Percentiles rank a stretch among this genome's conserved stretches.
Conservation (phyloP, 2,113 vertebrate species). For the Pantherophis guttatus region DNA sequence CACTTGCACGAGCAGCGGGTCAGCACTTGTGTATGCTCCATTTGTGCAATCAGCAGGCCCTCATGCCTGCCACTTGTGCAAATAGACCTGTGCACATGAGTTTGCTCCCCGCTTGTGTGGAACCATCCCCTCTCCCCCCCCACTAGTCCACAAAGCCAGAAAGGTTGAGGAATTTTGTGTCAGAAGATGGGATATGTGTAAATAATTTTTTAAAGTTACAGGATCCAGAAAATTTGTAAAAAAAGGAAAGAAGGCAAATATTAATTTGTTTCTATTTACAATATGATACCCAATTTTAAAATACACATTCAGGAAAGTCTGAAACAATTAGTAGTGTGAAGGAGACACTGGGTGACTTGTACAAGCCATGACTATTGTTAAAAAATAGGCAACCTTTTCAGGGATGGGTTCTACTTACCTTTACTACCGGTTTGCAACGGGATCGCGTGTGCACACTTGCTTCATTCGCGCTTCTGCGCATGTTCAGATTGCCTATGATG, state of each 20-base stretch:
- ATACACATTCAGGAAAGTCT: not conserved
- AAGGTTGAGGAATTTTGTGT: not conserved
- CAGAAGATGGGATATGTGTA: not conserved
- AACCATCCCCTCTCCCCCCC: not conserved
- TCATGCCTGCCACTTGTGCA: not conserved
- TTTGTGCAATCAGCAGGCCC: too few species aligned
- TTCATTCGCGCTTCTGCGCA: too few species aligned
- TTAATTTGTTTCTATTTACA: conserved; percentile 1
- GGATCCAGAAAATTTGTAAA: not conserved
- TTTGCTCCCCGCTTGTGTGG: not conserved
- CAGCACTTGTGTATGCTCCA: too few species aligned
- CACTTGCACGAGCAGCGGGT: not conserved
- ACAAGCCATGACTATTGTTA: not conserved
- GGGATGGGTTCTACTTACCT: too few species aligned
- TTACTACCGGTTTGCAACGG: too few species aligned
- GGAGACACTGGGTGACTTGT: not conserved
- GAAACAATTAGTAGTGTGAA: not conserved
- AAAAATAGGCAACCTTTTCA: not conserved
- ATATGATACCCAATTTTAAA: not conserved
- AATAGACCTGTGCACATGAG: not conserved
- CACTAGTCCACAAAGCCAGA: not conserved
- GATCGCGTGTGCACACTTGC: too few species aligned
- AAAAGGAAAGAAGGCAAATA: not conserved
- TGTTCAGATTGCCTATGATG: too few species aligned
- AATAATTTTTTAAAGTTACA: not conserved